Evolutionary conservation across 2,797 vertebrate genomes (phyloP).

Genomic region (Poliocrania exsul): DNA sequence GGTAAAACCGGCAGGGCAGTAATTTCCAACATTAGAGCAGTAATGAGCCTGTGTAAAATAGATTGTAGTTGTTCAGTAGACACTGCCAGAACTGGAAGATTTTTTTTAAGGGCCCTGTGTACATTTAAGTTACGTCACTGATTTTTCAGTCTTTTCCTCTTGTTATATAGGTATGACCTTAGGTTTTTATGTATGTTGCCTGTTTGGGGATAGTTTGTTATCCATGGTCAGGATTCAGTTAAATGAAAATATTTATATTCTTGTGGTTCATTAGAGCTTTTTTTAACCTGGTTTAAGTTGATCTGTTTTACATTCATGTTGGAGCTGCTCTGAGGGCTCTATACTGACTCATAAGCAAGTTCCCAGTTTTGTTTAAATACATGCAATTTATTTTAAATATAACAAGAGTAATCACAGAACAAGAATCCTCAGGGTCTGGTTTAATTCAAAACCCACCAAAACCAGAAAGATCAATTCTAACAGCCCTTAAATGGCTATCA

Average conservation of each 20-base stretch:
- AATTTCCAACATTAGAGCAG: not conserved
- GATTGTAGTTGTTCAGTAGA: not conserved
- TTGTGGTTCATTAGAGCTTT: not conserved
- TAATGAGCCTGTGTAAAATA: not conserved
- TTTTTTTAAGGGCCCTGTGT: not conserved
- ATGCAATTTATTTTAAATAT: not conserved
- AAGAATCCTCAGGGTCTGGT: not conserved
- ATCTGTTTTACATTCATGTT: not conserved
- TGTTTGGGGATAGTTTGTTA: not conserved
- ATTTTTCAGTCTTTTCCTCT: not conserved
- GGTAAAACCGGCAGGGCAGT: not conserved
- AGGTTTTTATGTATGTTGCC: not conserved
- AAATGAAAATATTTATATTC: not conserved
- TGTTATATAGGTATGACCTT: not conserved
- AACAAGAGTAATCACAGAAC: not conserved
- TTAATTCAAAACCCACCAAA: not conserved
- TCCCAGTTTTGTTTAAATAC: not conserved
- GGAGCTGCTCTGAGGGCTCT: not conserved
- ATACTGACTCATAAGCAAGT: not conserved
- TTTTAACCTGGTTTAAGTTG: not conserved
- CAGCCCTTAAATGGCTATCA: not conserved
- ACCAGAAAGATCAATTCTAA: not conserved
- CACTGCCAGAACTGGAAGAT: not conserved
- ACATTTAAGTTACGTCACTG: not conserved
- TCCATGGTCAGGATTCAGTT: not conserved